Base-by-base conservation (phyloP, 2,797 vertebrate species). In the Mergus octosetaceus region DNA sequence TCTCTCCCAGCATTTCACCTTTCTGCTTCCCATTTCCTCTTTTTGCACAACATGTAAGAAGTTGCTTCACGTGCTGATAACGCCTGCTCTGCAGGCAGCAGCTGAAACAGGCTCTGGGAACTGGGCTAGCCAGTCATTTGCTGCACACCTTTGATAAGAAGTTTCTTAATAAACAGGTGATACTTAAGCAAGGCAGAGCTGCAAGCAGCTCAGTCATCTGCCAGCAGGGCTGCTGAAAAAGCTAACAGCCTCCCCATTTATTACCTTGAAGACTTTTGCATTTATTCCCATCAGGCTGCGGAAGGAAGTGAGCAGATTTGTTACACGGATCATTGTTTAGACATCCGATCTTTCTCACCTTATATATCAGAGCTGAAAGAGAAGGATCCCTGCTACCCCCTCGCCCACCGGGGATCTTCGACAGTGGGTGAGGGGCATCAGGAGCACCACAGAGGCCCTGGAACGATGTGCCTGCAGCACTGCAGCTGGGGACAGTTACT, bases 381-480 rank as follows among this genome's bases (percentile, higher is more conserved):
- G 98, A 98, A 98, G 98, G 99, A 99, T 99, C 99, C 99, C 99
- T 99, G 98, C 99, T 96, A 96, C 98, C 98, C 99, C 99, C 99
- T 99, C 99, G 99, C 99, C 99, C 99, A 99, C 99, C 98, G 98
- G 99, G 99, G 99, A 99, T 99, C 99, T 99, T 99, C 97, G 98
- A 98, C 97, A 99, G 99, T 99, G 99, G 99, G 99, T 99, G 99
- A 99, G 99, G 99, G 99, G 98, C 99, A 99, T 99, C 99, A 99
- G 99, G 99, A 99, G 98, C 99, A 99, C 99, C 99, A 99, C 99
- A 99, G 99, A 99, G 99, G 99, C 99, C 99, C 99, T 32, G 99
- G 99, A 98, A 99, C 98, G 96, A 98, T 98, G 98, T 99, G 98
- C 98, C 98, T 98, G 97, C 98, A 99, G 98, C 98, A 98, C 97